phyloP scores from a whole-genome alignment of 2,888 invertebrate species.

The Megamerina dolium region DNA sequence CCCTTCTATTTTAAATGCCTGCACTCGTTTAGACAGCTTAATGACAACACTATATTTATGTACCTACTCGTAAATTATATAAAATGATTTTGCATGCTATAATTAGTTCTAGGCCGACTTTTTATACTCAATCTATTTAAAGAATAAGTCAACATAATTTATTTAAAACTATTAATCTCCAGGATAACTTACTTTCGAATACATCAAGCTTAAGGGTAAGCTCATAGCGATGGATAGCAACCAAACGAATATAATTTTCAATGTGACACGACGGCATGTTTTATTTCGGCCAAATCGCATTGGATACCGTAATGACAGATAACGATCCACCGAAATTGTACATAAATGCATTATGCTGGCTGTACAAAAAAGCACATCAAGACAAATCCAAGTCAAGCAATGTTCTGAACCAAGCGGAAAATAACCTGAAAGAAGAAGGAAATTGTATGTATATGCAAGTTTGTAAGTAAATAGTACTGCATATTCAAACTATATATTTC shows the following conservation, averaged over 20 bases:
- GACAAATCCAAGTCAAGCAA: slow-evolving; percentile 90
- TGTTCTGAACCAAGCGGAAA: slow-evolving; percentile 77
- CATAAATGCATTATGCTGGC: slow-evolving; percentile 96
- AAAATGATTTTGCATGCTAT: too few species aligned
- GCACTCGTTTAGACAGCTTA: too few species aligned
- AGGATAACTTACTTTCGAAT: slow-evolving; percentile 87
- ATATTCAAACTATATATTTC: too few species aligned
- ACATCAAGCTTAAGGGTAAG: slow-evolving; percentile 80
- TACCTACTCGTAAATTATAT: too few species aligned
- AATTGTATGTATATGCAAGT: too few species aligned
- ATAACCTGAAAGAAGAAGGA: slow-evolving; percentile 58
- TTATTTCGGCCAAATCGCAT: slow-evolving; percentile 90
- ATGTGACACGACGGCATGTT: slow-evolving; percentile 72
- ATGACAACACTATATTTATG: too few species aligned
- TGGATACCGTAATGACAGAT: slow-evolving; percentile 83
- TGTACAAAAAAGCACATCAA: slow-evolving; percentile 94
- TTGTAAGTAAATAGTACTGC: not conserved
- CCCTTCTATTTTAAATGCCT: too few species aligned
- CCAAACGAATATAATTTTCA: slow-evolving; percentile 94
- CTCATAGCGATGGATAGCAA: slow-evolving; percentile 87
- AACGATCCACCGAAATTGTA: slow-evolving; percentile 93
- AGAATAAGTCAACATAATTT: too few species aligned
- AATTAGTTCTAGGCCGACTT: too few species aligned
- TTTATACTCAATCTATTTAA: too few species aligned
- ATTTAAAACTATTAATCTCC: too few species aligned